Conservation (phyloP, 2,797 vertebrate genomes). For the Xenopus petersii region DNA sequence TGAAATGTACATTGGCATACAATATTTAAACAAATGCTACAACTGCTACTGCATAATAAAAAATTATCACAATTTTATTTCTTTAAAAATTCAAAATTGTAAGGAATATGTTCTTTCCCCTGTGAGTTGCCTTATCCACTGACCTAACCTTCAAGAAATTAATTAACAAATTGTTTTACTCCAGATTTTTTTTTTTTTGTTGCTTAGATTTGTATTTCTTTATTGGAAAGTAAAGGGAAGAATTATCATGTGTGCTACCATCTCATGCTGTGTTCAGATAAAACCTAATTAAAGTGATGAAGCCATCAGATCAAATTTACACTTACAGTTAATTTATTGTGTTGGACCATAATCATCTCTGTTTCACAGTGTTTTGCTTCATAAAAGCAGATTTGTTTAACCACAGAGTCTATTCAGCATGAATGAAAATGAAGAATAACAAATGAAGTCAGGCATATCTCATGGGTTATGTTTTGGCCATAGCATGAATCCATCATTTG, state of each 20-base stretch:
- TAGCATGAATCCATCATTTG: constrained; percentile 70
- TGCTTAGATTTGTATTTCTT: constrained; percentile 1
- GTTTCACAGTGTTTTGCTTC: constrained; percentile 79
- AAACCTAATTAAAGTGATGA: constrained; percentile 61
- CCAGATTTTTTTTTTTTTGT: not conserved
- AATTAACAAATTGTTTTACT: not conserved
- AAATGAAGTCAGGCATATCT: constrained; percentile 62
- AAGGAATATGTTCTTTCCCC: not conserved
- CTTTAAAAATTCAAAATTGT: too few relatives aligned
- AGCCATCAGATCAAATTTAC: constrained; percentile 58
- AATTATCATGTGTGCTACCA: constrained; percentile 20
- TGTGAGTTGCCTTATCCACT: not conserved
- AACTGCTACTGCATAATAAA: too few relatives aligned
- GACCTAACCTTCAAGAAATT: too few relatives aligned
- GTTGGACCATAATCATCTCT: constrained; percentile 90
- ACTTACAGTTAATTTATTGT: constrained; percentile 73
- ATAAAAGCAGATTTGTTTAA: constrained; percentile 89
- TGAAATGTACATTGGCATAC: too few relatives aligned
- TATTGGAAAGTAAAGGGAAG: constrained; percentile 5
- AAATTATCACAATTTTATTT: too few relatives aligned
- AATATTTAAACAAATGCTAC: too few relatives aligned
- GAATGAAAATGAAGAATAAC: constrained; percentile 74
- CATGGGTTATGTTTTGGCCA: constrained; percentile 63
- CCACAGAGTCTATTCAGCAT: constrained; percentile 81
- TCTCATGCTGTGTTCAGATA: constrained; percentile 26